phyloP scores from a whole-genome alignment of 2,797 vertebrate species.

The Agapornis canus region DNA sequence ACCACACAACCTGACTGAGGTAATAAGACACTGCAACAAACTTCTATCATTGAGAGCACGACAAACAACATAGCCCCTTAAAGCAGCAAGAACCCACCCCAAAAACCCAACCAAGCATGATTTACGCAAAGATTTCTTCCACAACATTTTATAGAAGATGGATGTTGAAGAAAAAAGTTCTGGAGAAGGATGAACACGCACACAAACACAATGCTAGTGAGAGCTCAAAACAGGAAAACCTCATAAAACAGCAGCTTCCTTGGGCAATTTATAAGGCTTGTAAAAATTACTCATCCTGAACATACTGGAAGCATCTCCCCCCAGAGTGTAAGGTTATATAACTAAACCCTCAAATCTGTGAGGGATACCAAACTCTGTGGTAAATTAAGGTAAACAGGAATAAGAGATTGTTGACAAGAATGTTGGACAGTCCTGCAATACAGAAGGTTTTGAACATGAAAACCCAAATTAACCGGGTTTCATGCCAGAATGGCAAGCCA shows the following conservation, averaged over 20 bases:
- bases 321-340: not conserved
- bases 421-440: conserved; percentile 59
- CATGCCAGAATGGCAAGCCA: conserved; percentile 51
- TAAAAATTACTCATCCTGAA: not conserved
- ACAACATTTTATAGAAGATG: not conserved
- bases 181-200: not conserved
- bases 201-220: not conserved
- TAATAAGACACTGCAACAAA: not conserved
- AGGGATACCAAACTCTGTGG: not conserved
- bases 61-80: not conserved
- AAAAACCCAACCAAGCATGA: not conserved
- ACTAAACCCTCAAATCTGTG: conserved; percentile 13
- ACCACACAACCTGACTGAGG: not conserved
- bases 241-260: not conserved
- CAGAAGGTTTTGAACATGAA: conserved; percentile 33
- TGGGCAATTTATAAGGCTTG: not conserved
- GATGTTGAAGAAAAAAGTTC: not conserved
- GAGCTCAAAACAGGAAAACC: not conserved
- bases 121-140: not conserved
- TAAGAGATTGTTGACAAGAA: conserved; percentile 62
- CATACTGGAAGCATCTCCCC: not conserved
- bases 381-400: conserved; percentile 55
- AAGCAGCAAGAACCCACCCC: not conserved
- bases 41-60: not conserved
- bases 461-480: conserved; percentile 60